Conservation (phyloP, 2,888 invertebrate genomes). For the Apotomis betuletana region DNA sequence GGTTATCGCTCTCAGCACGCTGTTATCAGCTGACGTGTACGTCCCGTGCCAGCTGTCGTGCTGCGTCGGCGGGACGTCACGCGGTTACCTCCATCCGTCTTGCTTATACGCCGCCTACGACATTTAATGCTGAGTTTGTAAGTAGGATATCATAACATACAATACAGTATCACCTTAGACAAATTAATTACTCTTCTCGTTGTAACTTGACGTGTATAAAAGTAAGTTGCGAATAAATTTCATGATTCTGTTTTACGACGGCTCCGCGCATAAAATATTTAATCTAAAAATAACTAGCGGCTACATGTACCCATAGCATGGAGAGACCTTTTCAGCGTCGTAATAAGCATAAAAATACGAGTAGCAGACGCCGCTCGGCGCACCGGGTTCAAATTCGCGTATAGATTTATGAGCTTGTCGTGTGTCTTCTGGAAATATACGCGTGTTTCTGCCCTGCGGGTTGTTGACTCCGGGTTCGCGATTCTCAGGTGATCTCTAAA, state of each 20-base stretch:
- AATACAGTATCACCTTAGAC: background rate
- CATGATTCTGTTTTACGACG: slow-evolving; percentile 26
- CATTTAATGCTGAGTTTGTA: background rate
- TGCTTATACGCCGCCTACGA: background rate
- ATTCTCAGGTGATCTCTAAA: slow-evolving; percentile 29
- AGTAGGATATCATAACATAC: background rate
- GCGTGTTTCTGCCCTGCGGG: background rate
- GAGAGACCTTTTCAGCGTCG: slow-evolving; percentile 25
- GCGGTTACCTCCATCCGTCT: background rate
- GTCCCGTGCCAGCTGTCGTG: slow-evolving; percentile 44
- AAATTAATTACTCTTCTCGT: slow-evolving; percentile 2
- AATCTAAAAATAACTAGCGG: slow-evolving; percentile 27
- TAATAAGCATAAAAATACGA: slow-evolving; percentile 56
- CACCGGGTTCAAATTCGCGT: slow-evolving; percentile 63
- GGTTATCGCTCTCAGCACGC: slow-evolving; percentile 45
- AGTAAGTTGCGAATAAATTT: slow-evolving; percentile 21
- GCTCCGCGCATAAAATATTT: slow-evolving; percentile 32
- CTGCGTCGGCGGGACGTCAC: background rate
- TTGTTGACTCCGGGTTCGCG: slow-evolving; percentile 26
- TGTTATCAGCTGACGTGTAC: slow-evolving; percentile 58
- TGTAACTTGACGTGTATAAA: slow-evolving; percentile 6
- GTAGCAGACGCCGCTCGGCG: slow-evolving; percentile 49
- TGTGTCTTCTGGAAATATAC: slow-evolving; percentile 43
- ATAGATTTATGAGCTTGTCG: slow-evolving; percentile 70
- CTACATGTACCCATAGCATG: background rate